Percentiles rank a stretch among this genome's conserved stretches.
These are phyloP conservation scores for Tetragonisca angustula DNA, from an alignment of 2,888 invertebrate species.

Conservation along the genomic window DNA sequence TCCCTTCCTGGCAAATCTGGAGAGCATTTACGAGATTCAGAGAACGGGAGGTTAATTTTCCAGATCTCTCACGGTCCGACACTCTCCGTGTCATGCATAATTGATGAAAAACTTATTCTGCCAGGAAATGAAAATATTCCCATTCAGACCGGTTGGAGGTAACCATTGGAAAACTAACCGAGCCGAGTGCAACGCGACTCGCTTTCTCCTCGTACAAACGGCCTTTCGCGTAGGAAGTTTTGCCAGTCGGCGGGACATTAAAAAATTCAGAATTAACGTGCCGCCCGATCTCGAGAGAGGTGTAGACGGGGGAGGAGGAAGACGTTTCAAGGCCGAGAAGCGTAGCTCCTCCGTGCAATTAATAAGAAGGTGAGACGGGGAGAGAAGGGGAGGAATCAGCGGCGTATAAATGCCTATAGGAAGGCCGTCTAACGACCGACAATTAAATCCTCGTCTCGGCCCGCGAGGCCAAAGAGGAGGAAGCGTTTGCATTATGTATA, in stretches of 20 bases:
- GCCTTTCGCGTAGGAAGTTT: background rate
- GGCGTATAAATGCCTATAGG: conserved; percentile 50
- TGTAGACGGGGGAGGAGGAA: too few species aligned
- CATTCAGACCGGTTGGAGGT: background rate
- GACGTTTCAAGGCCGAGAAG: conserved; percentile 1
- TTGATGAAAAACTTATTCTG: background rate
- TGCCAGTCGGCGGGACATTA: background rate
- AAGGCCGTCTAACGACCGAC: conserved; percentile 63
- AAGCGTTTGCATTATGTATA: conserved; percentile 72
- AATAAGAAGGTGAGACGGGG: conserved; percentile 20
- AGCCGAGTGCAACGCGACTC: background rate
- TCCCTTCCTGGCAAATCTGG: background rate
- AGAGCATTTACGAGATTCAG: background rate
- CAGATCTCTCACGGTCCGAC: too few species aligned
- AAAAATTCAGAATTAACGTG: background rate
- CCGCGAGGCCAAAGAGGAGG: conserved; percentile 36
- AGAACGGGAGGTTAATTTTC: background rate
- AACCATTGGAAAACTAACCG: background rate
- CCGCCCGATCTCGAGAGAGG: background rate
- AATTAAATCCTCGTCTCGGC: conserved; percentile 68
- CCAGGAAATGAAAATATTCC: too few species aligned
- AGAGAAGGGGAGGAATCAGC: conserved; percentile 9
- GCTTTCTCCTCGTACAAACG: background rate
- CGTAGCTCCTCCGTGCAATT: conserved; percentile 2
- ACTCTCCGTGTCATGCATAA: background rate